phyloP scores from a whole-genome alignment of 2,888 invertebrate species.

The Hirtodrosophila histrioides region DNA sequence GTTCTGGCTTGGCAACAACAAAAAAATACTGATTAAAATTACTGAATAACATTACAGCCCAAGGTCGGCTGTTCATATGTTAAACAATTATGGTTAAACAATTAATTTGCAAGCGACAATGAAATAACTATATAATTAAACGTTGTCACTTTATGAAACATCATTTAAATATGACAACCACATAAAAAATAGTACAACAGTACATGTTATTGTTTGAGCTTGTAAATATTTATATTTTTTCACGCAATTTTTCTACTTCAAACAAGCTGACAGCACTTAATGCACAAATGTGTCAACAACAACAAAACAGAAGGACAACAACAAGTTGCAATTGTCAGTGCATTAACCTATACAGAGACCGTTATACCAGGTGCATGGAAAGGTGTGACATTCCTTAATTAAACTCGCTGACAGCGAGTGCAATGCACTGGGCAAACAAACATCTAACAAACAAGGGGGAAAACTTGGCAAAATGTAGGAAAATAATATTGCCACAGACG shows the following conservation, averaged over 20 bases:
- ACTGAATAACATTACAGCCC: slow-evolving; percentile 1
- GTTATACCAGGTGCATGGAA: slow-evolving; percentile 23
- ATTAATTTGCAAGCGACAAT: slow-evolving; percentile 43
- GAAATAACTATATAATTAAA: slow-evolving; percentile 35
- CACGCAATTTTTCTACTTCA: slow-evolving; percentile 3
- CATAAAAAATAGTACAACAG: neutral
- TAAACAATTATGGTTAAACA: slow-evolving; percentile 41
- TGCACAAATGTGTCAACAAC: slow-evolving; percentile 59
- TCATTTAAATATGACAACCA: slow-evolving; percentile 8
- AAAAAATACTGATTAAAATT: slow-evolving; percentile 5
- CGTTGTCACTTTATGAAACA: slow-evolving; percentile 29
- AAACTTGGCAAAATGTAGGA: slow-evolving; percentile 10
- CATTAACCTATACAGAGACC: slow-evolving; percentile 54
- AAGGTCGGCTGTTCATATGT: slow-evolving; percentile 1
- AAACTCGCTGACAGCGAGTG: slow-evolving; percentile 46
- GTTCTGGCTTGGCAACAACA: neutral
- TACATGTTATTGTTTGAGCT: slow-evolving; percentile 29
- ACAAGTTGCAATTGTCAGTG: slow-evolving; percentile 53
- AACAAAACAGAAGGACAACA: slow-evolving; percentile 21
- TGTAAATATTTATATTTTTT: slow-evolving; percentile 24
- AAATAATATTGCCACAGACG: slow-evolving; percentile 27
- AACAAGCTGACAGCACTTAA: slow-evolving; percentile 59
- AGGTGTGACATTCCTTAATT: slow-evolving; percentile 53
- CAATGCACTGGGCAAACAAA: slow-evolving; percentile 17
- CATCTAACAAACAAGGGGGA: slow-evolving; percentile 1